Base-by-base conservation (phyloP, 2,888 invertebrate genomes). In the Pyralis farinalis region DNA sequence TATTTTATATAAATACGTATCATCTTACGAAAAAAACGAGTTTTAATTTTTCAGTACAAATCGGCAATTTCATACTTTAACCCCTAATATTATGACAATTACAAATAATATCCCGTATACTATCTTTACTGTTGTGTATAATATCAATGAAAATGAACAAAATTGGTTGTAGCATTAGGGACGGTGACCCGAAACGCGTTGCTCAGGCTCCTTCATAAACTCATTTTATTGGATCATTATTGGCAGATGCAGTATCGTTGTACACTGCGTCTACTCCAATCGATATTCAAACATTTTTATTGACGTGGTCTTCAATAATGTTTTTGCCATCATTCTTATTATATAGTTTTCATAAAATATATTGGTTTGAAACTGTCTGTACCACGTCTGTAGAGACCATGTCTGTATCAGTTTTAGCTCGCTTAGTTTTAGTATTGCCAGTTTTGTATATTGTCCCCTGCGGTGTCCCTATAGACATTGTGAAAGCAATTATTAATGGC, bases 191-290 rank as follows among this genome's bases (percentile, higher is more conserved):
- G 42, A 45, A 46, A 35, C 44, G 38, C 42, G 37, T 42, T 38
- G 40, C 5, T n/a, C 27, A 44, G 57, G 53, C 51, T 46, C 43
- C 43, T 63, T 61, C 62, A 70, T 71, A 65, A 70, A 73, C 51
- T 55, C 62, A 46, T 60, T 73, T 74, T 72, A 77, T 71, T 46
- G 50, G 40, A 41, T 44, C 59, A 55, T 65, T 66, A 63, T 46
- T 3, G 55, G 53, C n/a, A 7, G 3, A 21, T 65, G 63, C 64
- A 31, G 35, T 37, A 16, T 34, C 34, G 30, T 25, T 22, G 43
- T 42, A 46, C 52, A 40, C 40, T 37, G 22, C 36, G 29, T 40
- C 35, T 40, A 31, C 32, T 32, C 39, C 47, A 47, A 50, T 49
- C 47, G 51, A 49, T 44, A 40, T 39, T 31, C 34, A 38, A 39